A percentile compares a stretch with the other conserved stretches of the same genome.
These are phyloP conservation scores for Drosophila bifasciata DNA, from an alignment of 1,140 invertebrate species.

Conservation along the genomic window DNA sequence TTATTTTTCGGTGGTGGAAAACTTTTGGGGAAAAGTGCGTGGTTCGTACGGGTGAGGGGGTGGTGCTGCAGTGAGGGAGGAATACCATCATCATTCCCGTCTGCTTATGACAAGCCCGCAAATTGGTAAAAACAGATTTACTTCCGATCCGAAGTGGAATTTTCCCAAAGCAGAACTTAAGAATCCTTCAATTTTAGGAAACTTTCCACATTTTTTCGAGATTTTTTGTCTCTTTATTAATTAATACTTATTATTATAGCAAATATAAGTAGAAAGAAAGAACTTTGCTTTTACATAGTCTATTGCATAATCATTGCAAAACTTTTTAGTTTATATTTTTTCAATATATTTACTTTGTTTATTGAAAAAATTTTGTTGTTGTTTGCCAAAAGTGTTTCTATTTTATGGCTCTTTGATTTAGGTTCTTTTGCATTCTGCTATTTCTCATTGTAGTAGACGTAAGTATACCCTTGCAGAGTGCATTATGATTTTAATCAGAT, in stretches of 20 bases:
- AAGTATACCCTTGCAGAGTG: too few species aligned
- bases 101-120: conserved; percentile 31
- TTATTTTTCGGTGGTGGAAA: conserved; percentile 39
- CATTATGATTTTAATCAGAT: too few species aligned
- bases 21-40: conserved; percentile 28
- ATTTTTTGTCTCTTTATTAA: too few species aligned
- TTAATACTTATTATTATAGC: too few species aligned
- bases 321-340: neutral
- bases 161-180: neutral
- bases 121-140: conserved; percentile 12
- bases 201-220: too few species aligned
- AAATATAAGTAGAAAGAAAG: too few species aligned
- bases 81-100: conserved; percentile 5
- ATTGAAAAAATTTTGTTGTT: conserved; percentile 1
- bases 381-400: conserved; percentile 5
- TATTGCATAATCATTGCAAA: neutral
- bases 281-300: too few species aligned
- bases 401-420: too few species aligned
- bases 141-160: conserved; percentile 3
- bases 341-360: conserved; percentile 1
- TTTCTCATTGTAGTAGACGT: too few species aligned
- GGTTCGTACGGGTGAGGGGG: conserved; percentile 11
- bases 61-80: neutral
- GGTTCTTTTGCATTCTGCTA: too few species aligned
- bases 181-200: too few species aligned